Base-by-base conservation (phyloP, 1,140 invertebrate genomes). In the Drosophila lini region DNA sequence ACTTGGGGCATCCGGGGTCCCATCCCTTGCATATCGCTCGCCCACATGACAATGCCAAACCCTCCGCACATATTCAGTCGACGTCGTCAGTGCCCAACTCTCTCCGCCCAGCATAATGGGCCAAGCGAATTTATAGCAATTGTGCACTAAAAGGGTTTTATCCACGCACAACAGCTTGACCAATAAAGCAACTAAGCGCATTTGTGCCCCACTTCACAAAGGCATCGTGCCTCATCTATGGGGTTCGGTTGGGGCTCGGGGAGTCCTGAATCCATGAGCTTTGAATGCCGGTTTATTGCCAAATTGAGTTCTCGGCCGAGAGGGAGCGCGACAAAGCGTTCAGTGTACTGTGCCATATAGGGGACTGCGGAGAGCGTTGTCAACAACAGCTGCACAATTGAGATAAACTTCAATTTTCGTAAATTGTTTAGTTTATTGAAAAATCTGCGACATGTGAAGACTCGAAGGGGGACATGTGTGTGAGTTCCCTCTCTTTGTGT, bases 351-450 rank as follows among this genome's bases (percentile, higher is more conserved):
- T 36, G 32, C 13, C 31, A 36, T 8, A 47, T 25, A 0, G 9
- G 36, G 48, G 48, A 50, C 25, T 16, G 2, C 50, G 13, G 62
- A 63, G 75, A 80, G 71, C 80, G 81, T 85, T 89, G 84, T 89
- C 84, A 89, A 89, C 84, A 89, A 84, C 84, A 89, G 84, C 84
- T 89, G 84, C 84, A 89, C 84, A 89, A 89, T 89, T 89, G 84
- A 89, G 84, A 89, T 89, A 89, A 89, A 89, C 84, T 89, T 90
- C 84, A 89, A 89, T 89, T 89, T 89, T 89, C 84, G 84, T 89
- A 89, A 89, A 89, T 89, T 89, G 84, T 89, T 89, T 89, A 89
- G 84, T 89, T 89, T 89, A 89, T 89, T 89, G 84, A 89, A 89
- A 89, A 89, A 89, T 76, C 73, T 89, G 80, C 84, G 85, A 90